These are phyloP conservation scores for Nyleta sp. DNA, from an alignment of 2,888 invertebrate genomes.

Conservation along the genomic window DNA sequence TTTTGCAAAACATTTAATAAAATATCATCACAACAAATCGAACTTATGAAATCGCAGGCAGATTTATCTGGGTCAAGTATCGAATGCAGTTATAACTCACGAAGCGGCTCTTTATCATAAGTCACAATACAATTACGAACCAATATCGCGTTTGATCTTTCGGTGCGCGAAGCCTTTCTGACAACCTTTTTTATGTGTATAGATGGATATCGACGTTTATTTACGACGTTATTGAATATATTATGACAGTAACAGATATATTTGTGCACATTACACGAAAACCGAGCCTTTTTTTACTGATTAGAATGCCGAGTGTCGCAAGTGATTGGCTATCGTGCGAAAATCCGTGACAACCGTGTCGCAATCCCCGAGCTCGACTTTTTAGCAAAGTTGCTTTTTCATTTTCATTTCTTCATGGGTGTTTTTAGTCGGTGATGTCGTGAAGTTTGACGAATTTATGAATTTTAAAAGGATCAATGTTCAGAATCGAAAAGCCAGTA, in stretches of 20 bases:
- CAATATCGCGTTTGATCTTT: conserved; percentile 64
- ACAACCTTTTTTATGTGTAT: conserved; percentile 51
- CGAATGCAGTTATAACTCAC: conserved; percentile 65
- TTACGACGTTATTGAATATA: conserved; percentile 60
- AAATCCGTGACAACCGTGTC: too few relatives aligned
- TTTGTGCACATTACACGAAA: conserved; percentile 55
- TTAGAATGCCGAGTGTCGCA: conserved; percentile 40
- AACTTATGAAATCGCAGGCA: conserved; percentile 60
- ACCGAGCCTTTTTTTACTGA: conserved; percentile 20
- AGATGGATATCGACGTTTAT: conserved; percentile 61
- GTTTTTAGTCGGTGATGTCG: too few relatives aligned
- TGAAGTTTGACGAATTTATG: too few relatives aligned
- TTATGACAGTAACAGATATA: conserved; percentile 62
- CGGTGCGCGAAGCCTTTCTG: conserved; percentile 52
- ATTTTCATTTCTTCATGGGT: too few relatives aligned
- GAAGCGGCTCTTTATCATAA: conserved; percentile 63
- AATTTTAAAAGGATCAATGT: too few relatives aligned
- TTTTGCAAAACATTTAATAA: conserved; percentile 61
- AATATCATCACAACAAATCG: conserved; percentile 64
- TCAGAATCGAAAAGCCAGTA: too few relatives aligned
- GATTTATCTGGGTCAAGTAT: conserved; percentile 63
- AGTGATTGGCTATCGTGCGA: conserved; percentile 39
- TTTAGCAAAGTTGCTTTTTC: too few relatives aligned
- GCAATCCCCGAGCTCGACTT: too few relatives aligned
- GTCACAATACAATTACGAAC: conserved; percentile 65